Base-by-base conservation (phyloP, 2,888 invertebrate genomes). In the Chrysotoxum bicinctum region DNA sequence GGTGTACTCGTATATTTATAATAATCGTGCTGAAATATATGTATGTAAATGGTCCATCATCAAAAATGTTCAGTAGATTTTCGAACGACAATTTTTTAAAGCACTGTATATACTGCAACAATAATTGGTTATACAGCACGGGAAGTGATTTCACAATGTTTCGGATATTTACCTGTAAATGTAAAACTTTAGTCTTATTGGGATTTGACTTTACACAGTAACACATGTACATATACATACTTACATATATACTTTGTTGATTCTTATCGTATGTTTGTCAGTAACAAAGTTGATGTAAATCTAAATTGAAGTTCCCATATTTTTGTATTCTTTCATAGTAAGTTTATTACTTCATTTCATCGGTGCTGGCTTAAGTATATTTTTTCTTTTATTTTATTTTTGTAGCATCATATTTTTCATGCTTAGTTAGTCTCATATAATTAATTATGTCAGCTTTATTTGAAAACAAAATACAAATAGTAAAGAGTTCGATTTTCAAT, bases 401-500 rank as follows among this genome's bases (percentile, higher is more conserved):
- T 32, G 10, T 54, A 32, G 16, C 30, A 5, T 54, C 54, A 54
- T 54, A 54, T 30, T 30, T 4, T 54, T 16, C 54, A 54, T 16
- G 30, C 54, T 16, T 10, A 50, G 23, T 23, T 26, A 23, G 3
- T 26, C 50, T 30, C 30, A 30, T 5, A 54, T 54, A 16, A 10
- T 30, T 30, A 16, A 52, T 16, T 48, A 40, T 50, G 16, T 14
- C 23, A 60, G 69, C 69, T 69, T 69, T 43, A 75, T 69, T 48
- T 74, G 37, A 52, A 10, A 54, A 54, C 4, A 30, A 32, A 10
- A 3, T 7, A 21, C 48, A 37, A 23, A 19, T 40, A 43, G 45
- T 69, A 69, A 80, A 37, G 52, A 62, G 75, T 80, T 80, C 80
- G 80, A 75, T 80, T 75, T 45, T 16, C 12, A 16, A 19, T 32